Evolutionary conservation across 2,888 invertebrate species (phyloP), one percentile per base, ranked within the genome.

Genomic region (Scaeva pyrastri): DNA sequence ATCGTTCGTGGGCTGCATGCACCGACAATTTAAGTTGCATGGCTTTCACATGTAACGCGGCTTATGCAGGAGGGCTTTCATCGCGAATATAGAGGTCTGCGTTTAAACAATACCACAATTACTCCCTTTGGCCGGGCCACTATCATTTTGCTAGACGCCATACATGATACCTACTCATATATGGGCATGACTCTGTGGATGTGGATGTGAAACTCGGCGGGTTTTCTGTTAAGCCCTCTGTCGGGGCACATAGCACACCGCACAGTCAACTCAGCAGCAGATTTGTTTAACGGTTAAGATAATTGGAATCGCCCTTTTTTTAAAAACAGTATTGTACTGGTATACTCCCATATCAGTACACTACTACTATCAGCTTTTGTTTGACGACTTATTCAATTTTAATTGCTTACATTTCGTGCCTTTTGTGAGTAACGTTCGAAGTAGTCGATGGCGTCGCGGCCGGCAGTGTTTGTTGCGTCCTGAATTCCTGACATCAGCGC

Each of bases 301-400:
- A 84, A 79, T 84, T 77, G 82, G 72, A 82, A 77, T 73, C 66
- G 8, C 26, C 43, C 55, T 58, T 70, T 66, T 64, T 76, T 43
- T 60, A n/a, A 7, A 10, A 23, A 21, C 1, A 6, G 21, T 16
- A 36, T n/a, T 64, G 43, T 76, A 58, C 14, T 31, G 64, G 45
- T 50, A n/a, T n/a, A 23, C 41, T 26, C 26, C 2, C 50, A 21
- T 14, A 31, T 31, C 31, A 31, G 6, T 31, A 8, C 2, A 31
- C 31, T 31, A 8, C 2, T 45, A 36, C 66, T 26, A 73, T 73
- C 52, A 58, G 39, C 52, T 68, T 72, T 80, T 80, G 75, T 80
- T 85, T 85, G 60, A 45, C 58, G 68, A 68, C 50, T 75, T 62
- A 77, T 83, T 73, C 82, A 83, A 68, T 60, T 77, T 73, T 68